Evolutionary conservation across 2,888 invertebrate genomes (phyloP).

Genomic region (Congeria kusceri): DNA sequence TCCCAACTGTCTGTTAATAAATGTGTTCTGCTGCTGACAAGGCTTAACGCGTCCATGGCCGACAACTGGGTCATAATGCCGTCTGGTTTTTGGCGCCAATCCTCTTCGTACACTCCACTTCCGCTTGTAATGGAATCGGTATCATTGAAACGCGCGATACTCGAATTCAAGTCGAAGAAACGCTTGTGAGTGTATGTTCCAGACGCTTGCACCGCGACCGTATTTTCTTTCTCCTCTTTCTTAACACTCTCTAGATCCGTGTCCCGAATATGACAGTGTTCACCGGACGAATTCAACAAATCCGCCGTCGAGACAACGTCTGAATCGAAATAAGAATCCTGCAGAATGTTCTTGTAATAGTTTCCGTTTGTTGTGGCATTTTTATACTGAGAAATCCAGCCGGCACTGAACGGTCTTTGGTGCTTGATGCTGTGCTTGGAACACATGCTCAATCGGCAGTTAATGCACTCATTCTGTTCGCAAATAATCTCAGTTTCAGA

Average conservation of each 20-base stretch:
- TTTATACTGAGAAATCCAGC: constrained; percentile 76
- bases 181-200: constrained; percentile 73
- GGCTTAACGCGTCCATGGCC: constrained; percentile 42
- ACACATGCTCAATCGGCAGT: constrained; percentile 75
- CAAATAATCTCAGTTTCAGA: constrained; percentile 58
- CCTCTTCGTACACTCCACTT: constrained; percentile 56
- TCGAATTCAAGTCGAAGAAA: constrained; percentile 65
- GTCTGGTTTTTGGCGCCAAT: constrained; percentile 55
- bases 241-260: constrained; percentile 56
- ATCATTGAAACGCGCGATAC: constrained; percentile 50
- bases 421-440: constrained; percentile 70
- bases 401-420: constrained; percentile 74
- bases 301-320: constrained; percentile 63
- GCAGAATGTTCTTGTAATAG: constrained; percentile 72
- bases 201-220: constrained; percentile 65
- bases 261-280: constrained; percentile 59
- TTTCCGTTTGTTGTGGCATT: constrained; percentile 68
- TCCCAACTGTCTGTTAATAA: constrained; percentile 75
- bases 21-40: constrained; percentile 63
- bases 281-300: constrained; percentile 60
- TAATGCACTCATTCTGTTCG: constrained; percentile 70
- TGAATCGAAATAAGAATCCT: constrained; percentile 74
- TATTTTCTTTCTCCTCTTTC: constrained; percentile 40
- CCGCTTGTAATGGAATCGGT: constrained; percentile 59
- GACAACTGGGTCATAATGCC: constrained; percentile 54